Evolutionary conservation across 2,797 vertebrate genomes (phyloP).

Genomic region (Danio tinwini): DNA sequence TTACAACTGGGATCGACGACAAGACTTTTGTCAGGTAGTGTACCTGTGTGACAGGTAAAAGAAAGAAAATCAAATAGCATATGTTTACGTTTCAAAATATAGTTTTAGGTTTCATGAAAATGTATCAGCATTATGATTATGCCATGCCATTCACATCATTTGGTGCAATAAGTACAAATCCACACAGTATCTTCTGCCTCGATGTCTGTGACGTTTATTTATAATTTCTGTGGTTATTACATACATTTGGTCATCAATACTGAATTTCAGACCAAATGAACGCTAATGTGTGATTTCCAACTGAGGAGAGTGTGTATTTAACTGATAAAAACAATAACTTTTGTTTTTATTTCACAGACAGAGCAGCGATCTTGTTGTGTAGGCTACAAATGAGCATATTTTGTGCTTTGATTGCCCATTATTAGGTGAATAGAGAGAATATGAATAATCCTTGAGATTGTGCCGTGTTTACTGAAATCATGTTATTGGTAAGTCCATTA

Average conservation of each 20-base stretch:
- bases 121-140: slow-evolving; percentile 35
- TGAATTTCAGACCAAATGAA: not conserved
- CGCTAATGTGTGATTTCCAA: too few relatives aligned
- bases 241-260: not conserved
- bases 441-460: slow-evolving; percentile 22
- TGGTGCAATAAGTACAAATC: slow-evolving; percentile 59
- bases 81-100: slow-evolving; percentile 56
- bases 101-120: slow-evolving; percentile 37
- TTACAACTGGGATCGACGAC: too few relatives aligned
- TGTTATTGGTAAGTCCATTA: slow-evolving; percentile 47
- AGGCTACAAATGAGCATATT: slow-evolving; percentile 2
- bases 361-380: not conserved
- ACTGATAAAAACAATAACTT: slow-evolving; percentile 1
- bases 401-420: slow-evolving; percentile 16
- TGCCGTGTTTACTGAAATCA: slow-evolving; percentile 33
- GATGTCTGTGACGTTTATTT: slow-evolving; percentile 13
- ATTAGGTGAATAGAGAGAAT: slow-evolving; percentile 19
- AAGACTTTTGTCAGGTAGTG: not conserved
- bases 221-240: slow-evolving; percentile 4
- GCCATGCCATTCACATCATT: slow-evolving; percentile 41
- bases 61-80: slow-evolving; percentile 46
- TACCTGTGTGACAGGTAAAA: not conserved
- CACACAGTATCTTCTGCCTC: slow-evolving; percentile 38
- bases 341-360: not conserved
- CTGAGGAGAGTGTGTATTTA: slow-evolving; percentile 7